phyloP scores from a whole-genome alignment of 2,113 vertebrate species.

The Seriola quinqueradiata region DNA sequence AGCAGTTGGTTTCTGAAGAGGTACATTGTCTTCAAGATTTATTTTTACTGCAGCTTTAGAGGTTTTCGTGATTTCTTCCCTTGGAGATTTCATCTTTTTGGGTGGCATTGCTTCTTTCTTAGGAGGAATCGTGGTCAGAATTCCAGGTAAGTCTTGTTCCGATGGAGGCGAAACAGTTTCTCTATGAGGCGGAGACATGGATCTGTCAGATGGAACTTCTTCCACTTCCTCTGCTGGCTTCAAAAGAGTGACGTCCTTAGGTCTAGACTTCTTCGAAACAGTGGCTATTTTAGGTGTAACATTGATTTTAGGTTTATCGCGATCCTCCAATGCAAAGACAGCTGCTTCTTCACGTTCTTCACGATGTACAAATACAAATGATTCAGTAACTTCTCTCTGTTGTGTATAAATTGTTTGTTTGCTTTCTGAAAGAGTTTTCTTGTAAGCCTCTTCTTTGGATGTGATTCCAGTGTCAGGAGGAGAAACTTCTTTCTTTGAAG shows the following conservation, averaged over 20 bases:
- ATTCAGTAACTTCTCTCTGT: slow-evolving; percentile 26
- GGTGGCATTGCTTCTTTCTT: neutral
- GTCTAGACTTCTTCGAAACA: neutral
- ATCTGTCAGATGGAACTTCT: neutral
- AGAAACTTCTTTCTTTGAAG: neutral
- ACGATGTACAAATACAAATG: neutral
- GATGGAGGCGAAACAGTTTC: neutral
- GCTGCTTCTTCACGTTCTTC: slow-evolving; percentile 33
- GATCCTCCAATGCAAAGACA: slow-evolving; percentile 5
- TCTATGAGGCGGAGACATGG: neutral
- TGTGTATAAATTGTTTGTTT: neutral
- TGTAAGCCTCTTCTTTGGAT: slow-evolving; percentile 1
- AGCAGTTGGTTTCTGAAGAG: neutral
- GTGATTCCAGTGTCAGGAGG: neutral
- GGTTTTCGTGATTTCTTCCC: neutral
- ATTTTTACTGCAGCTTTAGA: neutral
- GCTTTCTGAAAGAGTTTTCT: neutral
- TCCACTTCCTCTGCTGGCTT: slow-evolving; percentile 1
- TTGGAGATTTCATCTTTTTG: neutral
- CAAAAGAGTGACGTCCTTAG: slow-evolving; percentile 8
- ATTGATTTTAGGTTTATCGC: slow-evolving; percentile 3
- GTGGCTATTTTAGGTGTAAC: neutral
- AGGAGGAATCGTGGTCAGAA: neutral
- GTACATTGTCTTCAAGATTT: neutral
- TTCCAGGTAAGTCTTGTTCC: slow-evolving; percentile 6